Conservation (phyloP, 2,113 vertebrate genomes). For the Rhodinocichla rosea region DNA sequence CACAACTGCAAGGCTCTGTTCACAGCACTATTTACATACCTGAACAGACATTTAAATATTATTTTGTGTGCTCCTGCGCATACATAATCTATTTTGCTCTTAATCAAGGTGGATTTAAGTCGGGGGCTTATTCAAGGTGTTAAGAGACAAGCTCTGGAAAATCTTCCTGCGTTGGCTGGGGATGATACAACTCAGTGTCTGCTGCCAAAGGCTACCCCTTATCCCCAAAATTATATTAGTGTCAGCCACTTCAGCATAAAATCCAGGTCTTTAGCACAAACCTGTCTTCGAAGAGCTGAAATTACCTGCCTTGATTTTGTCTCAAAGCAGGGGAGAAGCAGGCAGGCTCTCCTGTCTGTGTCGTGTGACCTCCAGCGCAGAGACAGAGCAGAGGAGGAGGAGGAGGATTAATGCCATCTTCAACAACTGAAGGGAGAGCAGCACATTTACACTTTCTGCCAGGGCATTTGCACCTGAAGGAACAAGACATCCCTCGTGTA, state of each 20-base stretch:
- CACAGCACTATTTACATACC: background rate
- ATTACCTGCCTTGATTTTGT: background rate
- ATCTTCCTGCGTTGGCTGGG: background rate
- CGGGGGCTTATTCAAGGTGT: background rate
- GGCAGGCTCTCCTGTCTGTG: background rate
- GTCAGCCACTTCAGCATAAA: conserved; percentile 7
- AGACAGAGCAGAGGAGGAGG: background rate
- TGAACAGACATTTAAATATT: background rate
- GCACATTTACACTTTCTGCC: background rate
- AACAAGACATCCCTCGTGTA: background rate
- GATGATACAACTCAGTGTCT: conserved; percentile 9
- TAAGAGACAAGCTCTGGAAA: conserved; percentile 18
- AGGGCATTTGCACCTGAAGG: background rate
- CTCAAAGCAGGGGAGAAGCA: background rate
- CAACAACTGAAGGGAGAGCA: background rate
- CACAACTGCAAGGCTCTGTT: background rate
- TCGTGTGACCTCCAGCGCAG: background rate
- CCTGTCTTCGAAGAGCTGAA: conserved; percentile 21
- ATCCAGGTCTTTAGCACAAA: conserved; percentile 15
- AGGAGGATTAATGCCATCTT: background rate
- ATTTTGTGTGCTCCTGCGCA: background rate
- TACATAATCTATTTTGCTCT: background rate
- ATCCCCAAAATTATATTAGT: conserved; percentile 1
- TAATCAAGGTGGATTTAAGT: conserved; percentile 25
- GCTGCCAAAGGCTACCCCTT: conserved; percentile 48